These are phyloP conservation scores for Acrocephalus scirpaceus DNA, from an alignment of 2,797 vertebrate species.

Conservation along the genomic window DNA sequence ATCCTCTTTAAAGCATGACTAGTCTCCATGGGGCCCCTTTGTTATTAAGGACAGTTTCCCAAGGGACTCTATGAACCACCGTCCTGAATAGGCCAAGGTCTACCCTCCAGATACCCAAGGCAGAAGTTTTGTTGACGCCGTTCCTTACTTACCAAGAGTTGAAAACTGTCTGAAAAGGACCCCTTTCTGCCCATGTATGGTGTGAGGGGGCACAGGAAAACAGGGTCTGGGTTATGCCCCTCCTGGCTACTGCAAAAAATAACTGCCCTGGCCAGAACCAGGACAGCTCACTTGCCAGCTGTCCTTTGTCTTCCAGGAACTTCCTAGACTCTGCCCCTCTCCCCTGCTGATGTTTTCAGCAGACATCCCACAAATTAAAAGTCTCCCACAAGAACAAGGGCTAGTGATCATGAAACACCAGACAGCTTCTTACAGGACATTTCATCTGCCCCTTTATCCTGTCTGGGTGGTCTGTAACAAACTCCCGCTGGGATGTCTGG, in stretches of 20 bases:
- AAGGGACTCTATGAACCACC: background rate
- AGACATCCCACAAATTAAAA: background rate
- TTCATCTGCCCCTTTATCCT: background rate
- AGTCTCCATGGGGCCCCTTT: background rate
- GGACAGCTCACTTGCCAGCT: background rate
- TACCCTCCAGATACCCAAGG: background rate
- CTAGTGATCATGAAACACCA: background rate
- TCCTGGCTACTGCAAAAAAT: background rate
- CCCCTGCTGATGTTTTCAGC: background rate
- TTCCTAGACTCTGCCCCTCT: background rate
- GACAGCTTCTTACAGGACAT: background rate
- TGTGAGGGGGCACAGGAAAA: too few relatives aligned
- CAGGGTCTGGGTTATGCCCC: background rate
- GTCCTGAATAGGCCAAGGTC: background rate
- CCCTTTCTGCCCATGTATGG: too few relatives aligned
- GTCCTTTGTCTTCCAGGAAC: background rate
- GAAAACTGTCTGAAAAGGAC: background rate
- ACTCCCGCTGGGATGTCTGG: too few relatives aligned
- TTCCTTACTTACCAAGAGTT: background rate
- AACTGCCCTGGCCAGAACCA: background rate
- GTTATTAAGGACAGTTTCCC: background rate
- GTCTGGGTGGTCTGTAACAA: background rate
- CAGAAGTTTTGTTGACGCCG: background rate
- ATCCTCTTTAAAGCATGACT: background rate
- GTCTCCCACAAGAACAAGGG: background rate